Evolutionary conservation across 2,888 invertebrate genomes (phyloP), one percentile per base, ranked within the genome.

Genomic region (Agrotis clavis): DNA sequence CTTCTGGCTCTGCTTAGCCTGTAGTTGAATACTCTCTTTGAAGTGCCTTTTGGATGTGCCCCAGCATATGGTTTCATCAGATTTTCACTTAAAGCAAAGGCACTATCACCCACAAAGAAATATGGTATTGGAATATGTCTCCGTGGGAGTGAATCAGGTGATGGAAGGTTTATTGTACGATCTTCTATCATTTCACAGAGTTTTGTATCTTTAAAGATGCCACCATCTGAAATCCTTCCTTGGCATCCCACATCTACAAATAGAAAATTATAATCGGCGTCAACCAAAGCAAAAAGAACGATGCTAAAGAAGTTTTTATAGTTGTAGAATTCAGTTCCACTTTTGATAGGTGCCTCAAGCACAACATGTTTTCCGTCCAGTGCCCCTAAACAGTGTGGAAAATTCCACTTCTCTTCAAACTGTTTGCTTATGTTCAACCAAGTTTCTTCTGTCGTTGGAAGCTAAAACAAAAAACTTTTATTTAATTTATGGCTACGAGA

Each of bases 331-430:
- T 74, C 70, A 21, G 78, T 74, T 59, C 80, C 82, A 51, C 71
- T 77, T 48, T 74, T 77, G 50, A 67, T 56, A 66, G 82, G 82
- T 59, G 78, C 74, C 54, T 74, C 60, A 64, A 82, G 74, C 19
- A 60, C 66, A 62, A 82, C 66, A 51, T 82, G 82, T 67, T 82
- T 82, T 41, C 82, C 79, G 48, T 79, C 79, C 65, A 81, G 61
- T 64, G 79, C 74, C 54, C 81, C 81, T 61, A 81, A 51, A 68
- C 75, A 81, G 67, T 81, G 75, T 66, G 71, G 75, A 63, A 81
- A 80, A 51, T 76, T 64, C 74, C 71, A 77, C 61, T 57, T 56
- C 56, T 75, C 71, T 71, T 75, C 75, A 67, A 71, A 71, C 59
- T 69, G 61, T 57, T 74, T 69, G 69, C 65, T 65, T 74, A 74